Base-by-base conservation (phyloP, 1,140 invertebrate species). In the Ips typographus region DNA sequence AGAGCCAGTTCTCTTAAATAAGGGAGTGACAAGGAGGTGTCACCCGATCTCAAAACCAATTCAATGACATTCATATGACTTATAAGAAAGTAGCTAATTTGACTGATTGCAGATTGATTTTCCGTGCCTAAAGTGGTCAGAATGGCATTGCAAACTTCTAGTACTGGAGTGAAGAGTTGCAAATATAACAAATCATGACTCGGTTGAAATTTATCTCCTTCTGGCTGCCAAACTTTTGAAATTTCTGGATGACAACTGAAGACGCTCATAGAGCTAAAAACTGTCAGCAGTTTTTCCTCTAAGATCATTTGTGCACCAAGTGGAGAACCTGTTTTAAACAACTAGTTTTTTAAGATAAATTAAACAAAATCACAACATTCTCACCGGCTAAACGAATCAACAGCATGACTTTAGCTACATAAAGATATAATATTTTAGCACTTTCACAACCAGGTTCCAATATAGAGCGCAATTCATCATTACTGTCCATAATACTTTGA, bases 371-470 rank as follows among this genome's bases (percentile, higher is more conserved):
- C 22, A 22, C 22, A 22, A 49, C 22, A 59, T 42, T 60, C 22
- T 22, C 70, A 22, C 87, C 86, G 0, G 92, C 89, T 70, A 95
- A 84, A 74, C 91, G 84, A 4, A 87, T 87, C 8, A 96, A 84
- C 63, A 95, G 84, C 58, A 92, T 86, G 88, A 96, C 91, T 80
- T 94, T 93, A 0, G 93, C 91, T 78, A 95, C 91, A 81, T 94
- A 96, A 1, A 96, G 86, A 82, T 94, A 96, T 0, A 96, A 80
- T 1, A 89, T 87, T 65, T 90, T 86, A 39, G 96, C 82, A 6
- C 89, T 87, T 47, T 89, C 86, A 1, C 90, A 88, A 41, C 85
- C 84, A 1, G 88, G 84, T 69, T 90, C 88, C 36, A 96, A 77
- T 8, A 93, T 84, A 57, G 84, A 82, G 72, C 87, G 84, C 1